These are phyloP conservation scores for Notarius lentiginosus DNA, from an alignment of 2,113 vertebrate species.

Conservation along the genomic window DNA sequence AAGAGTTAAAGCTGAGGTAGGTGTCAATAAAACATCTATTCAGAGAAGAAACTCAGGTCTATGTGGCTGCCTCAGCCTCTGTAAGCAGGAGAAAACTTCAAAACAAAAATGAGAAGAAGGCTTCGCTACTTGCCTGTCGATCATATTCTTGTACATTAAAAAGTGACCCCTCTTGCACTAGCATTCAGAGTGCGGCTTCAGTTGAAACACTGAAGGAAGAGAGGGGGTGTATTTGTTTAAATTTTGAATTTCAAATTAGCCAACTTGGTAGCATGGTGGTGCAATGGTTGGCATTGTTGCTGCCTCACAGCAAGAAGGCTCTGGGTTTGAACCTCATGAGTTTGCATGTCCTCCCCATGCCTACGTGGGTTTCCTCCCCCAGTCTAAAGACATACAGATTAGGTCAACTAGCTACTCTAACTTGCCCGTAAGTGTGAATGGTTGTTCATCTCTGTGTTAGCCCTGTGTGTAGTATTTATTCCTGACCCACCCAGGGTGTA, in stretches of 20 bases:
- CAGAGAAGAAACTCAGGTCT: background rate
- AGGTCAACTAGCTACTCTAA: too few species aligned
- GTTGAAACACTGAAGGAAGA: background rate
- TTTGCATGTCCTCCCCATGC: too few species aligned
- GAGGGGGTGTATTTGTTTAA: background rate
- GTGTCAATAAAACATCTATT: background rate
- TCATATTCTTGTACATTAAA: background rate
- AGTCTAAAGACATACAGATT: too few species aligned
- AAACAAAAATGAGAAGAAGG: background rate
- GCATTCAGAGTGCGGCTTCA: background rate
- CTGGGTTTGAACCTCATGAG: too few species aligned
- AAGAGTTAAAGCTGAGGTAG: background rate
- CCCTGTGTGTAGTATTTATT: too few species aligned
- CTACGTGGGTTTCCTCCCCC: too few species aligned
- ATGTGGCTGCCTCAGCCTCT: slow-evolving; percentile 2
- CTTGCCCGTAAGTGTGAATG: too few species aligned
- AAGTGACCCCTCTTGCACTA: background rate
- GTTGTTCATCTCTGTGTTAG: too few species aligned
- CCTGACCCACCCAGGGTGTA: too few species aligned
- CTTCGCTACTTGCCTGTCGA: background rate
- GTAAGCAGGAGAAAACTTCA: background rate
- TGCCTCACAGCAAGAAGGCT: too few species aligned
- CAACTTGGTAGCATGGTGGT: too few species aligned
- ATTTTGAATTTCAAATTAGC: background rate
- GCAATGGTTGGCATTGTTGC: too few species aligned